Evolutionary conservation across 1,140 invertebrate species (phyloP), one percentile per base, ranked within the genome.

Genomic region (Cotesia chilonis): DNA sequence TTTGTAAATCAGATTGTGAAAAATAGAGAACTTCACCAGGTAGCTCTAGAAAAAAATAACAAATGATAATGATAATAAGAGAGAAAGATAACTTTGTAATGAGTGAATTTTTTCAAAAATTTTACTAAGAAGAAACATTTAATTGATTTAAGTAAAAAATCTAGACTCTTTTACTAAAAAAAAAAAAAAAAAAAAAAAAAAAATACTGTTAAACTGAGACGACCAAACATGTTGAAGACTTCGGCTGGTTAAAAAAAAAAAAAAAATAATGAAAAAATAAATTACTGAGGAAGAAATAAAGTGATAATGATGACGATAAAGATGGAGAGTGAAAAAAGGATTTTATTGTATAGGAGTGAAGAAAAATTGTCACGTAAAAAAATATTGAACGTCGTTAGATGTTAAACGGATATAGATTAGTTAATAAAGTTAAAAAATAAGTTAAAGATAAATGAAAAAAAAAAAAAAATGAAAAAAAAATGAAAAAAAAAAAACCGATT

Each of bases 51-150:
- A 51, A 28, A 61, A 52, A 70, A 55, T 17, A 17, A 51, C 57
- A 35, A 35, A 35, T 70, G 38, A 35, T 17, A 20, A 55, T 17
- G 60, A 71, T 64, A 14, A 41, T 51, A 17, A 17, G 68, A 60
- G 41, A 28, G 67, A 60, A 55, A 51, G 20, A 67, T 51, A 36
- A 36, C 5, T 76, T 83, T 86, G 83, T 84, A 83, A 85, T 82
- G 84, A 76, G 83, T 83, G 82, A 77, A 84, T 83, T 86, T 85
- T 85, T 81, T 75, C 52, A 82, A 85, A 76, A 83, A 85, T 82
- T 85, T 85, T 85, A 84, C 83, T 81, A 79, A 81, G 12, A 79
- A 81, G 12, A 60, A 69, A 69, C 10, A 60, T n/a, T 7, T 9
- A 51, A 17, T 20, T 55, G 9, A 69, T 6, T 17, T 41, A 69